Conservation (phyloP, 2,113 vertebrate genomes). For the Archilochus colubris region DNA sequence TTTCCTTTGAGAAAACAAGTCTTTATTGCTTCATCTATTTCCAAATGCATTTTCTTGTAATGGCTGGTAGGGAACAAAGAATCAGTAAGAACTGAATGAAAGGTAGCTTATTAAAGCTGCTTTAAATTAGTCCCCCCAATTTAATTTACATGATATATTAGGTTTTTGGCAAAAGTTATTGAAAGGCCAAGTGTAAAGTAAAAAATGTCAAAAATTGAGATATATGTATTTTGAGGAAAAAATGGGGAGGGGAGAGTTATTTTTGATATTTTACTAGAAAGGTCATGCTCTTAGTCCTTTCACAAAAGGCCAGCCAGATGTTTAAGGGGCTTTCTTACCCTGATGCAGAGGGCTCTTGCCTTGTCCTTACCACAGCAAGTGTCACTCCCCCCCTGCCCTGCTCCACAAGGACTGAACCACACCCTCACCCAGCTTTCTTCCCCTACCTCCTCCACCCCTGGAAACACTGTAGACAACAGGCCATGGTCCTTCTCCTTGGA, state of each 20-base stretch:
- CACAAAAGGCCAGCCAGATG: rapidly evolving
- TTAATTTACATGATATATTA: background rate
- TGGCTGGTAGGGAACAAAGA: background rate
- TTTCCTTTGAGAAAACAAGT: background rate
- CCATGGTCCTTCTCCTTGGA: background rate
- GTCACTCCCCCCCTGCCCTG: rapidly evolving
- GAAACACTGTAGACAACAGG: background rate
- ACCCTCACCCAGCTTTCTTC: background rate
- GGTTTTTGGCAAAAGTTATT: background rate
- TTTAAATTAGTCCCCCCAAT: background rate
- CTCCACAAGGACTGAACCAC: too few species aligned
- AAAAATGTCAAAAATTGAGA: background rate
- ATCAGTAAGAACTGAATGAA: background rate
- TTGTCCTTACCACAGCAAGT: background rate
- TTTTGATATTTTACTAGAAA: background rate
- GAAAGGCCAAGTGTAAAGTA: rapidly evolving
- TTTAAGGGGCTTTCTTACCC: too few species aligned
- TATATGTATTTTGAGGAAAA: background rate
- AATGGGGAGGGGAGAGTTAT: rapidly evolving
- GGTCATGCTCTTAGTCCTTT: rapidly evolving
- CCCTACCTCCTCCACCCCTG: background rate
- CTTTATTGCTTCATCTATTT: background rate
- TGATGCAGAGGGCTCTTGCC: background rate
- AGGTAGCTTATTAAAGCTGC: background rate
- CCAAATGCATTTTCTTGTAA: background rate